Evolutionary conservation across 2,797 vertebrate genomes (phyloP).

Genomic region (Acestrorhynchus altus): DNA sequence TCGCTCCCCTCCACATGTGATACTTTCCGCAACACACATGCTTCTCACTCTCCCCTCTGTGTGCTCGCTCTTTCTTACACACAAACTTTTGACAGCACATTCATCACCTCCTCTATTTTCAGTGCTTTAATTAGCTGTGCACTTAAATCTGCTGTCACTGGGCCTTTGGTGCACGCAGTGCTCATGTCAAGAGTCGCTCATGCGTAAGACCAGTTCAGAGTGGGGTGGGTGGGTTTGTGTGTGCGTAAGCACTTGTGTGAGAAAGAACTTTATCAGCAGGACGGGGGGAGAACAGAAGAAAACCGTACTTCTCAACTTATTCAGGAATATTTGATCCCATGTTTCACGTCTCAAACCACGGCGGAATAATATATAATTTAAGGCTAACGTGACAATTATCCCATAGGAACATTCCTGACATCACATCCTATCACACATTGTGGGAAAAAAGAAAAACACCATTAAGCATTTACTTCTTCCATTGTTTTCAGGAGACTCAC

Average conservation of each 20-base stretch:
- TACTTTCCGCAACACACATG: constrained; percentile 17
- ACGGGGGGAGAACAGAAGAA: constrained; percentile 17
- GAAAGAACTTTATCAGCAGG: constrained; percentile 25
- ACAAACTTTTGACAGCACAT: constrained; percentile 62
- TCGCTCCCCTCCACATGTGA: constrained; percentile 14
- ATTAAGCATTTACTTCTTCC: too few relatives aligned
- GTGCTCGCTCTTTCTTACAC: constrained; percentile 36
- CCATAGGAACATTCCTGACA: not conserved
- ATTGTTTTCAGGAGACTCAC: too few relatives aligned
- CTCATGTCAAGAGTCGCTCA: constrained; percentile 51
- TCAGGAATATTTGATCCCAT: constrained; percentile 17
- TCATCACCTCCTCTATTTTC: constrained; percentile 66
- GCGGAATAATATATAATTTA: not conserved
- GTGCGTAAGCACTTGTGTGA: constrained; percentile 5
- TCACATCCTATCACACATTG: not conserved
- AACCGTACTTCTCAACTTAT: constrained; percentile 47
- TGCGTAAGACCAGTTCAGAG: constrained; percentile 48
- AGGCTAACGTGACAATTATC: not conserved
- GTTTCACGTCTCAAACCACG: not conserved
- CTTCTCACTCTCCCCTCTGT: constrained; percentile 31
- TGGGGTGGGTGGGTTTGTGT: constrained; percentile 17
- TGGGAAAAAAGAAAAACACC: not conserved
- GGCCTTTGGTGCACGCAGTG: constrained; percentile 48
- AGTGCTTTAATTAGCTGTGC: constrained; percentile 65
- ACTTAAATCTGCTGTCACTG: constrained; percentile 61